A percentile compares a stretch with the other conserved stretches of the same genome.
Evolutionary conservation across 1,140 invertebrate species (phyloP).

Genomic region (Drosophila neocordata): DNA sequence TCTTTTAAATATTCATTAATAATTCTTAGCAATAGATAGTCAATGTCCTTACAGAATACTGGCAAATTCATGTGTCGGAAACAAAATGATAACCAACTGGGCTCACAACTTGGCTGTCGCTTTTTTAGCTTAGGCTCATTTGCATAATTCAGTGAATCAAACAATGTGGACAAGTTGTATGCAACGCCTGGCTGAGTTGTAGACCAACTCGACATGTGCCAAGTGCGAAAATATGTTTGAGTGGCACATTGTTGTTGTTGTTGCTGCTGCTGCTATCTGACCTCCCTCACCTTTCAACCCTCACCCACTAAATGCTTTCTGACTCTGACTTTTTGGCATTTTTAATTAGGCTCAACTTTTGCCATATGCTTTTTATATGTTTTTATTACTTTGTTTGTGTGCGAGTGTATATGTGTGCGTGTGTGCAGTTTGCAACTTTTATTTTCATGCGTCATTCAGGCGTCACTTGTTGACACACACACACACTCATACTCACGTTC

Average conservation of each 20-base stretch:
- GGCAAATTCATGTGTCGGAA: too few species aligned
- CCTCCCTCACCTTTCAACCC: constrained; percentile 21
- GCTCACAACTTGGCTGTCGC: neutral
- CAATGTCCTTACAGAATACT: too few species aligned
- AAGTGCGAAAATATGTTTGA: constrained; percentile 50
- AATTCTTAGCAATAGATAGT: too few species aligned
- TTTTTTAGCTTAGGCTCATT: constrained; percentile 39
- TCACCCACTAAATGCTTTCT: constrained; percentile 1
- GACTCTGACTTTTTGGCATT: constrained; percentile 72
- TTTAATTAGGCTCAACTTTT: constrained; percentile 71
- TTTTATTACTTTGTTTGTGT: constrained; percentile 42
- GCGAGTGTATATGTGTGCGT: neutral
- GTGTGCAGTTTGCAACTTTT: constrained; percentile 57
- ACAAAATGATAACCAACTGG: too few species aligned
- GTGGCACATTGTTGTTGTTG: constrained; percentile 27
- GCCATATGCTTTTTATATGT: constrained; percentile 39
- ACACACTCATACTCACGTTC: constrained; percentile 14
- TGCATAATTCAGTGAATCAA: constrained; percentile 76
- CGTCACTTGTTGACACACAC: constrained; percentile 48
- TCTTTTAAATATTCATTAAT: too few species aligned
- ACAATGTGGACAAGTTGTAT: constrained; percentile 74
- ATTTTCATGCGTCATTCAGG: constrained; percentile 59
- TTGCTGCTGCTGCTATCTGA: constrained; percentile 30
- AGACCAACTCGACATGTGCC: constrained; percentile 40
- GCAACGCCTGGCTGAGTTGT: constrained; percentile 63